These are phyloP conservation scores for Eupeodes latifasciatus DNA, from an alignment of 2,888 invertebrate species.

Conservation along the genomic window DNA sequence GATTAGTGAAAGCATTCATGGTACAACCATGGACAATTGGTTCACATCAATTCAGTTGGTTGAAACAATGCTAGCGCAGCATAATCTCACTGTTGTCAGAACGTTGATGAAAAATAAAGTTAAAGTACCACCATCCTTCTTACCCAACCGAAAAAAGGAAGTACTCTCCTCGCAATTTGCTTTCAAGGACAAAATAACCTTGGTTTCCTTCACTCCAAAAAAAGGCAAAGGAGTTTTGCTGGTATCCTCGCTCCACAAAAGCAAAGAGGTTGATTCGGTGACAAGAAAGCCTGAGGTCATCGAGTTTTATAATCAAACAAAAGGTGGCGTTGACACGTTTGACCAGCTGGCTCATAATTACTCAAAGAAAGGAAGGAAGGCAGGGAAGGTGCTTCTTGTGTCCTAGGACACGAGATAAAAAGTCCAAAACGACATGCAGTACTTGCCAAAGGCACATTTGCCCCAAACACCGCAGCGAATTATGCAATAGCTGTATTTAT, in stretches of 20 bases:
- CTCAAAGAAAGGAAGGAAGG: background rate
- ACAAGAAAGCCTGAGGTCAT: too few species aligned
- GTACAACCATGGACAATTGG: slow-evolving; percentile 80
- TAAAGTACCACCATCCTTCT: slow-evolving; percentile 61
- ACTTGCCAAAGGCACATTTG: too few species aligned
- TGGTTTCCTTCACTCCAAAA: slow-evolving; percentile 44
- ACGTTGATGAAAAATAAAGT: slow-evolving; percentile 67
- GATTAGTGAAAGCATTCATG: slow-evolving; percentile 77
- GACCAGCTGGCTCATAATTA: slow-evolving; percentile 47
- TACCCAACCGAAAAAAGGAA: slow-evolving; percentile 31
- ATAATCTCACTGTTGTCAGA: slow-evolving; percentile 48
- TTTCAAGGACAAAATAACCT: slow-evolving; percentile 33
- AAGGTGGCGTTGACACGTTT: slow-evolving; percentile 44
- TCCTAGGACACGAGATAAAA: too few species aligned
- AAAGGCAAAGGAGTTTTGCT: slow-evolving; percentile 47
- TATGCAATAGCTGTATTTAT: too few species aligned
- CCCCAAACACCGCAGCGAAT: too few species aligned
- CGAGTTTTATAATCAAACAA: slow-evolving; percentile 39
- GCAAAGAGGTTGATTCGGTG: slow-evolving; percentile 36
- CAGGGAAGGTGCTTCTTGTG: too few species aligned
- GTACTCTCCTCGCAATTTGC: slow-evolving; percentile 37
- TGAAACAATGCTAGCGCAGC: slow-evolving; percentile 77
- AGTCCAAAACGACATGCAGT: too few species aligned
- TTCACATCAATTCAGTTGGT: slow-evolving; percentile 80
- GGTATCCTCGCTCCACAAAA: slow-evolving; percentile 37